Conservation (phyloP, 1,140 invertebrate species). For the Cylas formicarius region DNA sequence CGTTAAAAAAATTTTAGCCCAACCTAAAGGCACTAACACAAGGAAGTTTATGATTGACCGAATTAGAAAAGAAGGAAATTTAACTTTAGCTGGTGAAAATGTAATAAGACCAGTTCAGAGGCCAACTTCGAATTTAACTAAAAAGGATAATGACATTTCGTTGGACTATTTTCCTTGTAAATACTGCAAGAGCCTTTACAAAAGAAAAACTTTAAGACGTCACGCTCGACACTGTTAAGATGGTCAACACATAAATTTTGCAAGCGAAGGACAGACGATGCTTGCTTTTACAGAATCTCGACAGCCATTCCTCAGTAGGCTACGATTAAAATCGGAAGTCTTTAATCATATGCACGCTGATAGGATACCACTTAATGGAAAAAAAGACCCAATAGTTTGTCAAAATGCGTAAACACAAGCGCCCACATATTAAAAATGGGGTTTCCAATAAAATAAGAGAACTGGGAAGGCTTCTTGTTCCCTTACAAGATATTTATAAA, state of each 20-base stretch:
- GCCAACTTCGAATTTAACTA: conserved; percentile 9
- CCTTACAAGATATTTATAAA: conserved; percentile 8
- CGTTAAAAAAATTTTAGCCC: conserved; percentile 11
- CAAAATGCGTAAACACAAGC: conserved; percentile 22
- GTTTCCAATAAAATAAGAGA: conserved; percentile 24
- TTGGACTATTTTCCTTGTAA: conserved; percentile 11
- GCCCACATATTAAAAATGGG: conserved; percentile 14
- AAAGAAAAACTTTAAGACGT: conserved; percentile 7
- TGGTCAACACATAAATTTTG: conserved; percentile 6
- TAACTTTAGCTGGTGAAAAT: conserved; percentile 8
- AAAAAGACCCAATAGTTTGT: conserved; percentile 18
- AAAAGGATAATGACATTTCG: conserved; percentile 3
- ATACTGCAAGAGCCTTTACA: conserved; percentile 13
- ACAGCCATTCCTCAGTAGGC: conserved; percentile 13
- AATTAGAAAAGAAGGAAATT: conserved; percentile 17
- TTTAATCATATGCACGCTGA: conserved; percentile 16
- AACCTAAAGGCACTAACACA: conserved; percentile 10
- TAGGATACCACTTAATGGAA: conserved; percentile 10
- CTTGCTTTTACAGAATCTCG: conserved; percentile 13
- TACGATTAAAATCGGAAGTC: conserved; percentile 17
- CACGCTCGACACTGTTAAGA: conserved; percentile 7
- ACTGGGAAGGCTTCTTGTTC: conserved; percentile 15
- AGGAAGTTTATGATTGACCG: conserved; percentile 15
- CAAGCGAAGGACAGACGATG: conserved; percentile 15
- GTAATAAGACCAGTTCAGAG: conserved; percentile 18